phyloP scores from a whole-genome alignment of 2,797 vertebrate species.

The Macroramphosus scolopax region DNA sequence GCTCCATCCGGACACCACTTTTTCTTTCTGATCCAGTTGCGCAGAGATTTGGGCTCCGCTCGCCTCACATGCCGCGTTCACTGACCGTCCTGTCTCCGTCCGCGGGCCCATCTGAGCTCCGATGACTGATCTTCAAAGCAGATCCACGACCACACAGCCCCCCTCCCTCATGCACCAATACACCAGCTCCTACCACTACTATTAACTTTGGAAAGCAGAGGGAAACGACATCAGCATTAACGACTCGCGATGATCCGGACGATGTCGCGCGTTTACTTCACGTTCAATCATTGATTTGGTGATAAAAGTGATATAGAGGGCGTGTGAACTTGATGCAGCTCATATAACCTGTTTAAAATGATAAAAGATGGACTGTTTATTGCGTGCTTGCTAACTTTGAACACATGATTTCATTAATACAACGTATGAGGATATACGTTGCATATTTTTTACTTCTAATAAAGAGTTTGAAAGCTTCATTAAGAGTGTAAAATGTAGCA shows the following conservation, averaged over 20 bases:
- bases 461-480: no score
- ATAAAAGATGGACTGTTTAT: no score
- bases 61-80: conserved; percentile 60
- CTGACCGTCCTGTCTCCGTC: conserved; percentile 58
- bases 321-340: no score
- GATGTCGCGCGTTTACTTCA: conserved; percentile 21
- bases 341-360: no score
- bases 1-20: conserved; percentile 53
- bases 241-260: conserved; percentile 31
- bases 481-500: no score
- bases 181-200: conserved; percentile 65
- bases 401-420: no score
- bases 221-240: conserved; percentile 61
- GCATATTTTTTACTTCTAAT: no score
- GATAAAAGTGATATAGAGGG: conserved; percentile 13
- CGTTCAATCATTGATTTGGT: conserved; percentile 38
- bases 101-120: conserved; percentile 70
- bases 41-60: conserved; percentile 60
- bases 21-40: conserved; percentile 57
- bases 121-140: conserved; percentile 83
- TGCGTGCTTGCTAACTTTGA: no score
- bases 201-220: conserved; percentile 68
- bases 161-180: conserved; percentile 36
- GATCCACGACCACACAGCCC: conserved; percentile 74
- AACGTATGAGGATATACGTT: no score